Percentiles rank a stretch among this genome's conserved stretches.
These are phyloP conservation scores for Chelon labrosus DNA, from an alignment of 2,797 vertebrate species.

Conservation along the genomic window DNA sequence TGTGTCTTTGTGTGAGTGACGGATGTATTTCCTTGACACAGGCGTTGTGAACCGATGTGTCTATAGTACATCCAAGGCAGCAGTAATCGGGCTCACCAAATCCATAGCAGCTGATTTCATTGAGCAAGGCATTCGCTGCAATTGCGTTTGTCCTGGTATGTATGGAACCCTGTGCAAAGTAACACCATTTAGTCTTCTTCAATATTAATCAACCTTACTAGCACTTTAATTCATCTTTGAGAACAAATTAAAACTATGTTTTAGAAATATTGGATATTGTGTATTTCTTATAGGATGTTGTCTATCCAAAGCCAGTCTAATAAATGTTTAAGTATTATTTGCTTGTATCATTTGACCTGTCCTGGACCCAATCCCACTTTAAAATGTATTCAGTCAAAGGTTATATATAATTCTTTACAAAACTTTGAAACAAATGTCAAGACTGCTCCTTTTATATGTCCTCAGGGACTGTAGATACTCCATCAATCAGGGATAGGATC, in stretches of 20 bases:
- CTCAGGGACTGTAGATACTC: conserved; percentile 94
- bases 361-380: not conserved
- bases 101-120: conserved; percentile 95
- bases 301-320: not conserved
- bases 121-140: conserved; percentile 94
- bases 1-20: conserved; percentile 45
- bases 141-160: conserved; percentile 87
- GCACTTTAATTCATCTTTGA: not conserved
- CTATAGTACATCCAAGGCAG: conserved; percentile 94
- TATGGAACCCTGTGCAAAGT: not conserved
- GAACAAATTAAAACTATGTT: not conserved
- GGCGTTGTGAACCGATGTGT: conserved; percentile 93
- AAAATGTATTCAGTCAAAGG: not conserved
- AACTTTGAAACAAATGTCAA: not conserved
- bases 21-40: conserved; percentile 69
- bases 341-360: not conserved
- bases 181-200: conserved; percentile 6
- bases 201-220: not conserved
- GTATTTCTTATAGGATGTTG: not conserved
- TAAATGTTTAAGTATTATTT: not conserved
- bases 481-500: conserved; percentile 93
- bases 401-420: not conserved
- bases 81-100: conserved; percentile 95
- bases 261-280: not conserved
- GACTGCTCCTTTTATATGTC: conserved; percentile 18